Evolutionary conservation across 2,113 vertebrate species (phyloP).

Genomic region (Amia ocellicauda): DNA sequence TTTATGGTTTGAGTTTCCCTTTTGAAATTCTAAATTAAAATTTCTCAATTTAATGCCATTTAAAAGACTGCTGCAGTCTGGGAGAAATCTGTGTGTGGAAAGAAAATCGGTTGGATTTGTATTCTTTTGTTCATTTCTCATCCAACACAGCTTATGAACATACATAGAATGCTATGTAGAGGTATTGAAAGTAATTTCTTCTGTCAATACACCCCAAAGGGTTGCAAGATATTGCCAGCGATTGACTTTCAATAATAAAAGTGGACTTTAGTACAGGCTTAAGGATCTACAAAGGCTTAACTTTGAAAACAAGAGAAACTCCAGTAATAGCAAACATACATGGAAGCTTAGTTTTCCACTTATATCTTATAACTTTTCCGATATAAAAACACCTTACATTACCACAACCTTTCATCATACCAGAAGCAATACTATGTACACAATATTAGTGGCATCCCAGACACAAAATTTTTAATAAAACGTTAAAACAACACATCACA

Average conservation of each 20-base stretch:
- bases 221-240: neutral
- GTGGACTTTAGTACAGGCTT: neutral
- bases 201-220: neutral
- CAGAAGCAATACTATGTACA: too few species aligned
- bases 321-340: neutral
- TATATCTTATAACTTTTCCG: neutral
- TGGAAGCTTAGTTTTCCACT: neutral
- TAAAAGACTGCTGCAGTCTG: neutral
- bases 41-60: neutral
- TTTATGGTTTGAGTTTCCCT: neutral
- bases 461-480: too few species aligned
- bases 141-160: neutral
- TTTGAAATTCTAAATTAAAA: neutral
- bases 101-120: neutral
- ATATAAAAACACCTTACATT: too few species aligned
- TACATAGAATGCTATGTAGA: neutral
- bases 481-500: too few species aligned
- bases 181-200: neutral
- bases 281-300: neutral
- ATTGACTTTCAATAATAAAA: neutral
- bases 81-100: neutral
- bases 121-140: neutral
- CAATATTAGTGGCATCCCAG: too few species aligned
- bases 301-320: neutral
- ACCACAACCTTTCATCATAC: too few species aligned